Percentiles rank a stretch among this genome's conserved stretches.
These are phyloP conservation scores for Cylloceria caligata DNA, from an alignment of 2,888 invertebrate species.

Conservation along the genomic window DNA sequence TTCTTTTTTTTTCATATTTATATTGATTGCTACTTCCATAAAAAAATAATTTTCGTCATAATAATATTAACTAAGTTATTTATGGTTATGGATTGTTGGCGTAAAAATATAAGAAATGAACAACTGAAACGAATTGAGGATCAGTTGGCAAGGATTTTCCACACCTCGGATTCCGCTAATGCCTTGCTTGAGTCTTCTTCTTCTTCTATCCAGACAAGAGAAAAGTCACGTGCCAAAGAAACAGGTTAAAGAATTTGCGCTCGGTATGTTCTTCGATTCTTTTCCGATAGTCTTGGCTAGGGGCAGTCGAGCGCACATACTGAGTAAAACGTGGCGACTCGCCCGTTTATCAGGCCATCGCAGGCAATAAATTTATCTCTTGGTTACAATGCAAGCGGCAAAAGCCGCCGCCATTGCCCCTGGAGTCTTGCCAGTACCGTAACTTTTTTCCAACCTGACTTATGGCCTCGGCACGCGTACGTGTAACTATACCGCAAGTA, in stretches of 20 bases:
- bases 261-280: constrained; percentile 56
- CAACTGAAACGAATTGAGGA: background rate
- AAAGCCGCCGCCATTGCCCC: constrained; percentile 56
- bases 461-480: constrained; percentile 71
- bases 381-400: constrained; percentile 75
- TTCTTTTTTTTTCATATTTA: background rate
- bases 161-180: constrained; percentile 30
- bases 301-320: constrained; percentile 23
- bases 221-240: constrained; percentile 57
- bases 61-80: background rate
- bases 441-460: constrained; percentile 74
- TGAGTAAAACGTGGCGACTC: constrained; percentile 44
- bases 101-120: background rate
- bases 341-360: constrained; percentile 76
- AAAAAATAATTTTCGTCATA: background rate
- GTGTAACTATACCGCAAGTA: constrained; percentile 19
- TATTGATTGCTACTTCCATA: background rate
- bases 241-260: constrained; percentile 39
- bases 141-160: background rate
- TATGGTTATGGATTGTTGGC: too few species aligned
- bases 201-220: background rate
- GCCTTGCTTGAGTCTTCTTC: constrained; percentile 17
- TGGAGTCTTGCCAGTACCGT: constrained; percentile 75
- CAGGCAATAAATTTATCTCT: constrained; percentile 77
- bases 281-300: constrained; percentile 31